Percentiles rank a stretch among this genome's conserved stretches.
phyloP scores from a whole-genome alignment of 2,888 invertebrate genomes.

The Machimus atricapillus region DNA sequence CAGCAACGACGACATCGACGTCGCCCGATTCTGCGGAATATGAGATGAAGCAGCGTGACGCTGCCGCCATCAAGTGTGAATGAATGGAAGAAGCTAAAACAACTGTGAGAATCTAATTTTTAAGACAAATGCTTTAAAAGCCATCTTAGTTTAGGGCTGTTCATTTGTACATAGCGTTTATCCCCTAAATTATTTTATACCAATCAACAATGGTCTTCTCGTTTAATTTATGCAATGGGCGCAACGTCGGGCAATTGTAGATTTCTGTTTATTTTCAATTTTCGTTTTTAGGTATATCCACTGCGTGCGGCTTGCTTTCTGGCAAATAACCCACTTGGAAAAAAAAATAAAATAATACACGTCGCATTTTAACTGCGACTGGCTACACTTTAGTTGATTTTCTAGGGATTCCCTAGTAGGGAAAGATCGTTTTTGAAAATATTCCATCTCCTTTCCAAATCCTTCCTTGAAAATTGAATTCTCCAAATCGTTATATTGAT shows the following conservation, averaged over 20 bases:
- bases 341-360: not conserved
- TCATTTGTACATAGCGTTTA: slow-evolving; percentile 31
- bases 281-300: not conserved
- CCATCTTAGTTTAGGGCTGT: slow-evolving; percentile 34
- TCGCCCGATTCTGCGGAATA: slow-evolving; percentile 58
- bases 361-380: not conserved
- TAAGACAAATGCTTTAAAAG: slow-evolving; percentile 38
- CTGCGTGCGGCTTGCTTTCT: slow-evolving; percentile 14
- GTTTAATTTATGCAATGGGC: not conserved
- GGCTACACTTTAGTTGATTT: not conserved
- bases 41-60: slow-evolving; percentile 54
- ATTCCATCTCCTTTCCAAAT: not conserved
- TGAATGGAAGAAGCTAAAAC: slow-evolving; percentile 39
- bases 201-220: slow-evolving; percentile 2
- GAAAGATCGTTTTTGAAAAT: not conserved
- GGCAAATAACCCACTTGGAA: slow-evolving; percentile 2
- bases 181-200: slow-evolving; percentile 32
- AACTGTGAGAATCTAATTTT: slow-evolving; percentile 36
- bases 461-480: not conserved
- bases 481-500: not conserved
- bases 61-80: slow-evolving; percentile 33
- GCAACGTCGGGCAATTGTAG: slow-evolving; percentile 9
- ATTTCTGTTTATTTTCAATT: slow-evolving; percentile 9
- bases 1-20: slow-evolving; percentile 55
- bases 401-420: too few relatives aligned